Conservation (phyloP, 2,888 invertebrate species). For the Lasioglossum calceatum region DNA sequence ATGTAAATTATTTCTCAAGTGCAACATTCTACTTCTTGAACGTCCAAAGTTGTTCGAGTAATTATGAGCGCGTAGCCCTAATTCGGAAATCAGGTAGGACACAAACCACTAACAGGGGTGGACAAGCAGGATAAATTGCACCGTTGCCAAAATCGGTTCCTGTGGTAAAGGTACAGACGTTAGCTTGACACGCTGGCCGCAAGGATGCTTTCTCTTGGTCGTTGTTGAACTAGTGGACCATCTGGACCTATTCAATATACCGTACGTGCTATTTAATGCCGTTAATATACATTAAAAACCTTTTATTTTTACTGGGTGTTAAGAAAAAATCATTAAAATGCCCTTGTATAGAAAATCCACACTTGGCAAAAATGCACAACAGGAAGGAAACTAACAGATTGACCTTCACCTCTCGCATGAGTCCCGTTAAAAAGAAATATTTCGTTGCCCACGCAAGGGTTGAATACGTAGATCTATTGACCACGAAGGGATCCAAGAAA, state of each 20-base stretch:
- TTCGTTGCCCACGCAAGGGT: neutral
- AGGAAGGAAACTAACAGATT: no score
- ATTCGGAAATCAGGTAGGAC: neutral
- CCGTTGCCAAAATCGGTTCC: constrained; percentile 7
- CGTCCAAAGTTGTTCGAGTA: neutral
- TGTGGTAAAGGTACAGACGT: constrained; percentile 4
- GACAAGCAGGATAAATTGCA: constrained; percentile 6
- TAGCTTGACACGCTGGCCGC: neutral
- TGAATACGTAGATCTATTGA: neutral
- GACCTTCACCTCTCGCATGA: neutral
- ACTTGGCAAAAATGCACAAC: no score
- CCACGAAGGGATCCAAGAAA: neutral
- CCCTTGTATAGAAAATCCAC: neutral
- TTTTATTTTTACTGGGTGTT: neutral
- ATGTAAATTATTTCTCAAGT: no score
- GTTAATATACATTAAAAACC: neutral
- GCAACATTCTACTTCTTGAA: neutral
- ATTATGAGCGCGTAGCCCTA: neutral
- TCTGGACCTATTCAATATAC: neutral
- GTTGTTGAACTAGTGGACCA: neutral
- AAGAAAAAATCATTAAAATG: neutral
- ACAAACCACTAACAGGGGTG: neutral
- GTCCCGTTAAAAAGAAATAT: neutral
- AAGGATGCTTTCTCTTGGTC: neutral
- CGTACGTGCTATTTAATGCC: neutral